phyloP scores from a whole-genome alignment of 2,888 invertebrate genomes.

The Eupithecia dodoneata region DNA sequence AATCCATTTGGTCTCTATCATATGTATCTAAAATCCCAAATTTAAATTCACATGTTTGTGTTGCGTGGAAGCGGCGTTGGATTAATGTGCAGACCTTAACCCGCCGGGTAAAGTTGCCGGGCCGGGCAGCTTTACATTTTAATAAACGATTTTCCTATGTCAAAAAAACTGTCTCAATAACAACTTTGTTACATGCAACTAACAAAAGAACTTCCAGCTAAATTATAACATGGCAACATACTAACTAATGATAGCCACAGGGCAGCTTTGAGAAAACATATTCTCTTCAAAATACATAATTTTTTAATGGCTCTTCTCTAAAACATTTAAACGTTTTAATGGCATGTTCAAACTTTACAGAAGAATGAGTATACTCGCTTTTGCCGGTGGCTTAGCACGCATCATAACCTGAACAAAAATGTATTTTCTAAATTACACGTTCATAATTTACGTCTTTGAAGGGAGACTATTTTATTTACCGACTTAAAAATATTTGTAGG shows the following conservation, averaged over 20 bases:
- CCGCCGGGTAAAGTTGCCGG: no score
- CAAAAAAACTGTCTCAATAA: not conserved
- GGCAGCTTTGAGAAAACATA: not conserved
- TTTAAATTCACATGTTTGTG: no score
- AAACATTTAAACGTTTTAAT: not conserved
- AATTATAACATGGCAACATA: not conserved
- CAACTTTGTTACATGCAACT: conserved; percentile 1
- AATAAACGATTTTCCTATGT: not conserved
- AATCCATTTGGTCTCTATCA: no score
- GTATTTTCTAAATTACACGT: not conserved
- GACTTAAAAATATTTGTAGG: not conserved
- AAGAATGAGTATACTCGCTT: not conserved
- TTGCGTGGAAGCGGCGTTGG: no score
- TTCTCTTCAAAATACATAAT: not conserved
- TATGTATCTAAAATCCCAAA: no score
- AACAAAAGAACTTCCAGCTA: not conserved
- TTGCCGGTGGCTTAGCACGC: not conserved
- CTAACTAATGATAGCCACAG: not conserved
- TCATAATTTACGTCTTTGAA: not conserved
- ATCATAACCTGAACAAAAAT: not conserved
- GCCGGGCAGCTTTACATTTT: not conserved
- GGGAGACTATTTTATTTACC: not conserved
- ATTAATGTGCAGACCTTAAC: no score
- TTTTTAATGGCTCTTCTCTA: not conserved
- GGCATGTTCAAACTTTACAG: not conserved